Base-by-base conservation (phyloP, 2,888 invertebrate species). In the Apodemia zela region DNA sequence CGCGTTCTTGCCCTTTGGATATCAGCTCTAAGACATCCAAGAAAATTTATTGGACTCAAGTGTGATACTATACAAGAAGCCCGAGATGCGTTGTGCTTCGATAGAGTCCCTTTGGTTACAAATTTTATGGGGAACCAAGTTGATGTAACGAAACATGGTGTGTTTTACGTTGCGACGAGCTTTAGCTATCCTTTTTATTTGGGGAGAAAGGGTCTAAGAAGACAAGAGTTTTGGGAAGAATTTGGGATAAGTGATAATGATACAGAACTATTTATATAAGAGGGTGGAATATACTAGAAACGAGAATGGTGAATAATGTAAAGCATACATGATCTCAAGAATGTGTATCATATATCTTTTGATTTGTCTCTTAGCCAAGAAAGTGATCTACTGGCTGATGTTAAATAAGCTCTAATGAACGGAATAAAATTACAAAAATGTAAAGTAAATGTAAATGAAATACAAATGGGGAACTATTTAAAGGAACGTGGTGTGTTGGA, bases 1-100 rank as follows among this genome's bases (percentile, higher is more conserved):
- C 72, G 84, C 35, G 83, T 89, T 0, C 68, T 90, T 0, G 54
- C 77, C 0, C 66, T 88, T 21, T 90, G 91, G 91, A 51, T 85
- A 0, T 74, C 85, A 0, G 84, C 87, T 0, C 63, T 89, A 58
- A 83, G 76, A 45, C 75, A 87, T 63, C 86, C 89, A 0, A 75
- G 69, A 0, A 82, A 85, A 67, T 91, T 91, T 66, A 69, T 89
- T 2, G 89, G 73, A 0, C 68, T 90, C 0, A 84, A 81, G 67
- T 91, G 91, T 62, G 75, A 77, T 3, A 76, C 68, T 63, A 77
- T 91, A 2, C 91, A 90, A 67, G 80, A 89, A 63, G 89, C 89
- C 0, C 79, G 91, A 59, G 85, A 88, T 47, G 75, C 79, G 0
- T 68, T 73, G 0, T 91, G 91, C 60, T 90, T 83, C 45, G 71